phyloP scores from a whole-genome alignment of 1,140 invertebrate genomes.

The Coelopa frigida region DNA sequence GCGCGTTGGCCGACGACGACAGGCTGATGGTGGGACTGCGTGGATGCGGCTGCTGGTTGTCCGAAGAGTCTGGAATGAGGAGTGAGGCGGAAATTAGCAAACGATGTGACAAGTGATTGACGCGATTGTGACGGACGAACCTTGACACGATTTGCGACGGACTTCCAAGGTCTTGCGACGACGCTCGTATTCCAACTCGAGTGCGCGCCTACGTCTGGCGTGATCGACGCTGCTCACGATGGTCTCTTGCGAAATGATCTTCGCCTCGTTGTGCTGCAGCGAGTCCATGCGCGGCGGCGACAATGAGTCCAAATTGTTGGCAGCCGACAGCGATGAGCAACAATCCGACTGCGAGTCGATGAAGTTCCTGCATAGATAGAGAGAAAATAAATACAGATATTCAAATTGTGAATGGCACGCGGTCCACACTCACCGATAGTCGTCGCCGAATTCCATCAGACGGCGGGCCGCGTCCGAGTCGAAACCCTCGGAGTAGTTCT shows the following conservation, averaged over 20 bases:
- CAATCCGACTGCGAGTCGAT: constrained; percentile 80
- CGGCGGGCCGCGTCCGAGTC: constrained; percentile 76
- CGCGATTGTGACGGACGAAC: constrained; percentile 12
- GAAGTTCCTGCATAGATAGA: constrained; percentile 47
- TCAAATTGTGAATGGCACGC: neutral
- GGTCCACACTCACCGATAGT: constrained; percentile 67
- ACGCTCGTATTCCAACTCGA: constrained; percentile 41
- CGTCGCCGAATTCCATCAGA: constrained; percentile 81
- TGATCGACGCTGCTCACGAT: constrained; percentile 39
- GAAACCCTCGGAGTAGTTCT: constrained; percentile 82
- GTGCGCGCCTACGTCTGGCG: constrained; percentile 35
- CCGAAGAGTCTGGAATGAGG: constrained; percentile 26
- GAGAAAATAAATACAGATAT: constrained; percentile 5
- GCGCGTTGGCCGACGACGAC: constrained; percentile 31
- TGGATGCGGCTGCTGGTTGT: constrained; percentile 18
- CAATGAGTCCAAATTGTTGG: constrained; percentile 54
- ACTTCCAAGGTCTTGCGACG: constrained; percentile 41
- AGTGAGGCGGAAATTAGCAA: neutral
- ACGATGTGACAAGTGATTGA: neutral
- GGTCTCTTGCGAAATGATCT: constrained; percentile 36
- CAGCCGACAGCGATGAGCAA: constrained; percentile 65
- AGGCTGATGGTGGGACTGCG: constrained; percentile 16
- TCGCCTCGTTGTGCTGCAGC: constrained; percentile 34
- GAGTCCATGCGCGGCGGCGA: constrained; percentile 46
- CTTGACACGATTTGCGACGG: constrained; percentile 41